These are phyloP conservation scores for Pterocles burchelli DNA, from an alignment of 2,113 vertebrate species.

Conservation along the genomic window DNA sequence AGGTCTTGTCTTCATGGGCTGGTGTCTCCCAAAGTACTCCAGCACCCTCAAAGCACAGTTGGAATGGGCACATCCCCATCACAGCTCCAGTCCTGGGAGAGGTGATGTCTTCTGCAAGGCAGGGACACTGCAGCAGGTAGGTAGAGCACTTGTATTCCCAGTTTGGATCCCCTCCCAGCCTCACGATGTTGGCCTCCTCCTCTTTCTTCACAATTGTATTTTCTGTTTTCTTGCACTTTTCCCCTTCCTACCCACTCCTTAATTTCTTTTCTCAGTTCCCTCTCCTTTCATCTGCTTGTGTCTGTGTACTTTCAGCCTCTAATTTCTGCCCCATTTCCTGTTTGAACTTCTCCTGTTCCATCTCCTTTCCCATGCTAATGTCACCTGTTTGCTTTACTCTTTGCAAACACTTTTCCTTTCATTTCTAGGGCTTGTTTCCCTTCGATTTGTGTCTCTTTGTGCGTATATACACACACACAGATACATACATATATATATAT, in stretches of 20 bases:
- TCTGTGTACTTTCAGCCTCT: background rate
- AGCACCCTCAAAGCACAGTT: background rate
- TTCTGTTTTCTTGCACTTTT: background rate
- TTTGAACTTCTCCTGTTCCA: conserved; percentile 25
- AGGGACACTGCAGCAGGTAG: background rate
- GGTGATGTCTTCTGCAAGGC: background rate
- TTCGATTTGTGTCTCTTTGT: background rate
- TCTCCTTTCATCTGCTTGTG: background rate
- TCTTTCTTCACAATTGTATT: background rate
- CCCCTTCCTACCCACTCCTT: background rate
- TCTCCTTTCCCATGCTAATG: background rate
- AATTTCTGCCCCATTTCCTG: conserved; percentile 37
- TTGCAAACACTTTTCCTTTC: conserved; percentile 35
- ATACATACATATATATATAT: background rate
- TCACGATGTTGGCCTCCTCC: background rate
- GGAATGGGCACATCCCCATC: background rate
- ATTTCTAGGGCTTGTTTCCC: conserved; percentile 50
- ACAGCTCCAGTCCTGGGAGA: rapidly evolving
- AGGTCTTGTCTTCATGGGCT: background rate
- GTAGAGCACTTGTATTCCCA: background rate
- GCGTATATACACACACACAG: background rate
- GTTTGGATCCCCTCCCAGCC: background rate
- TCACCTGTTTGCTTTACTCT: conserved; percentile 32
- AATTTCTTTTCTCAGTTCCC: background rate
- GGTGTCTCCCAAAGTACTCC: background rate